Evolutionary conservation across 2,113 vertebrate genomes (phyloP), one percentile per base, ranked within the genome.

Genomic region (Alligator sinensis): DNA sequence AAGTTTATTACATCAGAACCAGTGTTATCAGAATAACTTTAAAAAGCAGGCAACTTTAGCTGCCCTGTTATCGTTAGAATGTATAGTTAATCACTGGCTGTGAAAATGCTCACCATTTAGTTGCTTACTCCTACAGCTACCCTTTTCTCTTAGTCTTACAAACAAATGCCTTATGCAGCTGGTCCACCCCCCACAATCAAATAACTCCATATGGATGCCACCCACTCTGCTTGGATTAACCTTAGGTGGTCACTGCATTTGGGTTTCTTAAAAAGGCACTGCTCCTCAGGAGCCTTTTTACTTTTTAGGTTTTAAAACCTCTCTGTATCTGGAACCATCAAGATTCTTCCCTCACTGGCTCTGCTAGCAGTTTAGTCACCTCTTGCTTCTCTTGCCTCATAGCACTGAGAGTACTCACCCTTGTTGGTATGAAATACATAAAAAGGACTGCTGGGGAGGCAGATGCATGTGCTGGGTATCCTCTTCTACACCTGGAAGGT

Each of bases 211-310:
- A 85, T 93, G 91, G 91, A 19, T 93, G 87, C 95, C 96, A 97
- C 92, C 96, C 95, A 96, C 95, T 88, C 95, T 94, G 94, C 90
- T 82, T 90, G 95, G 92, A 96, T 97, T 96, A 97, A 96, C 95
- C 95, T 97, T 94, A 97, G 95, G 91, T 97, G 94, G 96, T 96
- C 95, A 95, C 94, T 90, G 87, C 87, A 66, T 78, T 21, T 78
- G 89, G 94, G 5, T 38, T 92, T 96, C 92, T 95, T 96, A 95
- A 85, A 94, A 95, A 96, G 87, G 88, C n/a, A 0, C 83, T 96
- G 94, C 81, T 83, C 96, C 91, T 3, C 4, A 97, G 93, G 93
- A 96, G 77, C 63, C 30, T 82, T 82, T 92, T 64, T 84, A 63
- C 91, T 92, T 95, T 92, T 92, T 90, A 68, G 34, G 19, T 72